Conservation (phyloP, 2,797 vertebrate species). For the Tapirus indicus region DNA sequence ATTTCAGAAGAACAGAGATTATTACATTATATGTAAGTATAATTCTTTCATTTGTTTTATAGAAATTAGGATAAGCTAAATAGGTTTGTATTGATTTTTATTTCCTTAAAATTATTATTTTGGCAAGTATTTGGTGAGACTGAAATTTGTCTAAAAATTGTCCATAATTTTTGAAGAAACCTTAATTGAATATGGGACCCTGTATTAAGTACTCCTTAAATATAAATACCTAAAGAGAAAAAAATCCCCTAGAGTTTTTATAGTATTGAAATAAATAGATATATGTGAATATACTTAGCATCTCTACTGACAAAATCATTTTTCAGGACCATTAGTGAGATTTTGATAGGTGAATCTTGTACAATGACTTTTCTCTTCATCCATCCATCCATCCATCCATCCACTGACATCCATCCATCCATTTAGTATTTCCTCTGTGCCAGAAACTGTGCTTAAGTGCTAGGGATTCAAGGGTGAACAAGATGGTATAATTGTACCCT, state of each 20-base stretch:
- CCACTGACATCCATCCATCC: neutral
- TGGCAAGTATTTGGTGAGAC: constrained; percentile 63
- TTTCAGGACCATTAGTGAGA: constrained; percentile 70
- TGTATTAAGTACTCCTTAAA: constrained; percentile 56
- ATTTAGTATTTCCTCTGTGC: constrained; percentile 15
- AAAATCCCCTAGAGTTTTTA: constrained; percentile 21
- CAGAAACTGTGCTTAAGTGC: neutral
- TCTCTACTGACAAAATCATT: constrained; percentile 52
- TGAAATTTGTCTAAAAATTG: constrained; percentile 40
- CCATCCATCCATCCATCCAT: neutral
- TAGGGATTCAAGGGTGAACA: neutral
- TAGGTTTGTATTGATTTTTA: constrained; percentile 81
- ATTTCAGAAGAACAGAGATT: constrained; percentile 98
- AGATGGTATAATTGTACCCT: too few species aligned
- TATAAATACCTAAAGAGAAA: constrained; percentile 50
- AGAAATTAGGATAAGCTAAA: constrained; percentile 76
- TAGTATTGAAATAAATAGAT: constrained; percentile 61
- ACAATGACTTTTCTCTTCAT: constrained; percentile 65
- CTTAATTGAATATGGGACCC: constrained; percentile 52
- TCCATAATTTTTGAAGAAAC: constrained; percentile 9
- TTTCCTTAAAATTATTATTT: constrained; percentile 71
- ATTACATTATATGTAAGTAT: constrained; percentile 99
- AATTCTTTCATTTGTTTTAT: constrained; percentile 74
- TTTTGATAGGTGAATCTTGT: constrained; percentile 76
- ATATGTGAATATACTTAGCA: constrained; percentile 30